Conservation (phyloP, 2,113 vertebrate genomes). For the Tetrao urogallus region DNA sequence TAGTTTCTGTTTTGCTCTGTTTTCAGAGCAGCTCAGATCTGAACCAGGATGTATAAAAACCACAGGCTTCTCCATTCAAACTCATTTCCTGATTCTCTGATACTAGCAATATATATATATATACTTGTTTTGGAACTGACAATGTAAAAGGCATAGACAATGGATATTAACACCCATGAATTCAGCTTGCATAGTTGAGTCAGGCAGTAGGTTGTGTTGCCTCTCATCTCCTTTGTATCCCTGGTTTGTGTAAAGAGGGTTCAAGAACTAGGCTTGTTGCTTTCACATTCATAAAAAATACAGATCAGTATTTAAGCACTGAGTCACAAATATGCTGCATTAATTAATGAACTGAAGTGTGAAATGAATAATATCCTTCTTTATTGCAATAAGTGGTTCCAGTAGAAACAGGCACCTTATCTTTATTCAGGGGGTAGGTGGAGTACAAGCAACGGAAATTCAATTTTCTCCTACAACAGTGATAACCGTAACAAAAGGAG, state of each 20-base stretch:
- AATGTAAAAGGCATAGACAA: background rate
- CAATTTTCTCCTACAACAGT: background rate
- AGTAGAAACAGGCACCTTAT: background rate
- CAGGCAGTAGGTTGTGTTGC: background rate
- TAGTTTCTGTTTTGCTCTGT: background rate
- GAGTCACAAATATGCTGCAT: background rate
- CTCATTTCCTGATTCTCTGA: background rate
- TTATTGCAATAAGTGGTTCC: background rate
- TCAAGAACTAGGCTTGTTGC: background rate
- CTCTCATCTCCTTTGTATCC: background rate
- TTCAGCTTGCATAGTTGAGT: background rate
- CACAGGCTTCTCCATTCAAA: rapidly evolving
- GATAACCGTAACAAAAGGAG: background rate
- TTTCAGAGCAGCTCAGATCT: background rate
- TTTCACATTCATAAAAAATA: background rate
- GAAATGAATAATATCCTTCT: background rate
- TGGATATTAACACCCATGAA: background rate
- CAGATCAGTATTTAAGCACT: background rate
- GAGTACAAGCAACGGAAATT: background rate
- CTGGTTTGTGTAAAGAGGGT: background rate
- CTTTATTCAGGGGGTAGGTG: background rate
- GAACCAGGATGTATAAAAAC: background rate
- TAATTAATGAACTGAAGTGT: background rate
- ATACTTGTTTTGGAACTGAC: background rate
- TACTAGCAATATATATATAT: background rate